Evolutionary conservation across 2,888 invertebrate genomes (phyloP).

Genomic region (Agriopis leucophaearia): DNA sequence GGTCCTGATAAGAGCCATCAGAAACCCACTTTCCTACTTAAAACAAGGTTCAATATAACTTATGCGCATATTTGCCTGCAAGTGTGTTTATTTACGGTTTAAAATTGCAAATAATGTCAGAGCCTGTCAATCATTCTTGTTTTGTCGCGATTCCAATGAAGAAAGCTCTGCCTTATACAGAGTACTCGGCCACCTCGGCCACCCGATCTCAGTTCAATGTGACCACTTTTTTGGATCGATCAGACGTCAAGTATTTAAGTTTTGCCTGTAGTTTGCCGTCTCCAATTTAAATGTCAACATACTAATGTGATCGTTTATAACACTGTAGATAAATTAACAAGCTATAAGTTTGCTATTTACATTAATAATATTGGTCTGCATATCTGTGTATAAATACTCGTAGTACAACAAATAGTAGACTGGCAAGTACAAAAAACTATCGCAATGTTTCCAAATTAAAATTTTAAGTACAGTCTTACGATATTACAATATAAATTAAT

Average conservation of each 20-base stretch:
- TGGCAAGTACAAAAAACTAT: not conserved
- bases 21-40: slow-evolving; percentile 47
- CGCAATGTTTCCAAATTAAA: slow-evolving; percentile 12
- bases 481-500: slow-evolving; percentile 12
- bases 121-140: slow-evolving; percentile 77
- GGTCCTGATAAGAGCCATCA: slow-evolving; percentile 15
- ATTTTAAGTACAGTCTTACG: slow-evolving; percentile 2
- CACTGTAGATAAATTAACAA: slow-evolving; percentile 43
- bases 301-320: slow-evolving; percentile 42
- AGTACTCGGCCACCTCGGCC: slow-evolving; percentile 45
- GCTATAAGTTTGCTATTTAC: slow-evolving; percentile 26
- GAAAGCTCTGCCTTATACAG: slow-evolving; percentile 71
- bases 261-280: slow-evolving; percentile 34
- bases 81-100: slow-evolving; percentile 66
- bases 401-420: too few species aligned
- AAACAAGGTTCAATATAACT: slow-evolving; percentile 52
- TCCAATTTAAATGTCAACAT: slow-evolving; percentile 46
- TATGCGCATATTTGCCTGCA: slow-evolving; percentile 60
- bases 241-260: slow-evolving; percentile 32
- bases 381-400: too few species aligned
- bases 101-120: slow-evolving; percentile 64
- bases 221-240: slow-evolving; percentile 50
- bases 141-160: slow-evolving; percentile 68
- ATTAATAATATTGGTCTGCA: too few species aligned
- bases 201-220: slow-evolving; percentile 51